A percentile compares a stretch with the other conserved stretches of the same genome.
These are phyloP conservation scores for Xanthostigma xanthostigma DNA, from an alignment of 2,888 invertebrate species.

Conservation along the genomic window DNA sequence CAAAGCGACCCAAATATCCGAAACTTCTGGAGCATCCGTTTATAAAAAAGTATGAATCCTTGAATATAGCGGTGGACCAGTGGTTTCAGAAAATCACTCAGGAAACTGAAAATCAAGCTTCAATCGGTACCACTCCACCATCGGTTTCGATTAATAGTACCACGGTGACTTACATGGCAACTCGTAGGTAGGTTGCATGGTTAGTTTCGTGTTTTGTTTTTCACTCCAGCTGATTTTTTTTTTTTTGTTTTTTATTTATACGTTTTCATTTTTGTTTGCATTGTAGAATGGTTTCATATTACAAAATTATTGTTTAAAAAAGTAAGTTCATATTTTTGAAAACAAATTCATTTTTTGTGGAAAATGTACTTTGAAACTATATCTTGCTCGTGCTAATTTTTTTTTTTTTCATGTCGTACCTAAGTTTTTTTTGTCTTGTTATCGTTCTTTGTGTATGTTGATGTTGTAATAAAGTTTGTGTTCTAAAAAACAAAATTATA, in stretches of 20 bases:
- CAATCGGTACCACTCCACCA: background rate
- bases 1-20: conserved; percentile 85
- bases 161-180: conserved; percentile 22
- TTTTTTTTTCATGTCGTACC: background rate
- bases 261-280: background rate
- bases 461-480: too few species aligned
- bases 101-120: conserved; percentile 12
- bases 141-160: conserved; percentile 15
- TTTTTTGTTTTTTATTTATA: background rate
- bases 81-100: conserved; percentile 63
- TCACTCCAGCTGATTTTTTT: background rate
- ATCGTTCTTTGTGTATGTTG: too few species aligned
- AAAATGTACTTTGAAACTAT: too few species aligned
- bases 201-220: conserved; percentile 21
- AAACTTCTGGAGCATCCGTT: conserved; percentile 80
- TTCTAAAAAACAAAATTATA: conserved; percentile 1
- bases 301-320: too few species aligned
- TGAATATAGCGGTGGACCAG: conserved; percentile 56
- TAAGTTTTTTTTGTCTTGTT: background rate
- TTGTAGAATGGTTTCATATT: background rate
- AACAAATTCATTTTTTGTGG: too few species aligned
- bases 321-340: too few species aligned
- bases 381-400: too few species aligned
- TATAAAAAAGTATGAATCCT: conserved; percentile 61
- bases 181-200: conserved; percentile 33